phyloP scores from a whole-genome alignment of 2,797 vertebrate genomes.

The Channallabes apus region DNA sequence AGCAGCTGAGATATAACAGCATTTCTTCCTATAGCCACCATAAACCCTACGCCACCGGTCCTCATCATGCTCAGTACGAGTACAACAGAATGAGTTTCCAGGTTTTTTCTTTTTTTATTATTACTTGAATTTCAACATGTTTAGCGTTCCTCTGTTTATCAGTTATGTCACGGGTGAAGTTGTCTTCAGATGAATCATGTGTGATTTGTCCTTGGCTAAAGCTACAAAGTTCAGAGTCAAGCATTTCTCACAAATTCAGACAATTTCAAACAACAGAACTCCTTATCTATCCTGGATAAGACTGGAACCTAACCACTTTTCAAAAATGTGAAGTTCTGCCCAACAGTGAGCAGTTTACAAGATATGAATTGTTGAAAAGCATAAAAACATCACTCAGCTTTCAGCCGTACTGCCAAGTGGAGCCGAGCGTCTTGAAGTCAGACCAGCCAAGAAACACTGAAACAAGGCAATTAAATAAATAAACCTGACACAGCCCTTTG shows the following conservation, averaged over 20 bases:
- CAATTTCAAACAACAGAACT: constrained; percentile 14
- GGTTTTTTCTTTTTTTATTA: background rate
- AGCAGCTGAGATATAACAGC: constrained; percentile 15
- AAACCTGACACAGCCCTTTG: constrained; percentile 39
- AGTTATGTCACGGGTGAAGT: background rate
- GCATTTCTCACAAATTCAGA: constrained; percentile 13
- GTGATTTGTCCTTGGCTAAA: constrained; percentile 1
- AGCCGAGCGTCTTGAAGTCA: constrained; percentile 3
- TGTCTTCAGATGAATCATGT: constrained; percentile 5
- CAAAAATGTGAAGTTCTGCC: constrained; percentile 27
- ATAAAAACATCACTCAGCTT: constrained; percentile 42
- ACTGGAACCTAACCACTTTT: constrained; percentile 14
- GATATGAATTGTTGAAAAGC: constrained; percentile 36
- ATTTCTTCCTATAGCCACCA: constrained; percentile 8
- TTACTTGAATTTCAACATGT: background rate
- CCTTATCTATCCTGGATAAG: background rate
- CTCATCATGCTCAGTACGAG: background rate
- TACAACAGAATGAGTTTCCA: background rate
- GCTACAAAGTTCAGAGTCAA: constrained; percentile 15
- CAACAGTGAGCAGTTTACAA: constrained; percentile 31
- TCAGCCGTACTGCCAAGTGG: constrained; percentile 21
- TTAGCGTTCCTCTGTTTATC: background rate
- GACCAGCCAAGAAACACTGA: constrained; percentile 13
- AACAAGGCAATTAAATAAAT: constrained; percentile 47
- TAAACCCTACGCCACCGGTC: constrained; percentile 11